These are phyloP conservation scores for Mastigias papua DNA, from an alignment of 30 jellyfish, hydroid and myxozoan species.

Conservation along the genomic window DNA sequence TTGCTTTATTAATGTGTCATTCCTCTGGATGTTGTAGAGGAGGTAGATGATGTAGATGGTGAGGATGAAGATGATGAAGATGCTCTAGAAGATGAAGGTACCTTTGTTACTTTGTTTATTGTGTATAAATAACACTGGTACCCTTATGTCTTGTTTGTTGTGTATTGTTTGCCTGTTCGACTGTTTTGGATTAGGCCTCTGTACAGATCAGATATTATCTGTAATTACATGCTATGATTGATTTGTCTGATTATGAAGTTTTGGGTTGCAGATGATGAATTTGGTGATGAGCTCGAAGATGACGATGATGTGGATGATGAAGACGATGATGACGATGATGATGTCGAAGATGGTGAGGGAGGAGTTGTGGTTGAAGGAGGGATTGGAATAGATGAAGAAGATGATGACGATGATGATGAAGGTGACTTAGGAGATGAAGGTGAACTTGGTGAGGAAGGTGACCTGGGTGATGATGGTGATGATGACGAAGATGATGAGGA, in stretches of 20 bases:
- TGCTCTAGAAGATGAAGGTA: slow-evolving; percentile 62
- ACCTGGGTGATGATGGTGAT: slow-evolving; percentile 64
- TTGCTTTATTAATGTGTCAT: too few relatives aligned
- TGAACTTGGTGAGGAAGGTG: slow-evolving; percentile 61
- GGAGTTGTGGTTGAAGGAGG: slow-evolving; percentile 69
- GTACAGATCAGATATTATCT: background rate
- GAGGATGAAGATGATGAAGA: slow-evolving; percentile 67
- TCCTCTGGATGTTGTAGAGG: slow-evolving; percentile 33
- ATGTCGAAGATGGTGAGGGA: slow-evolving; percentile 72
- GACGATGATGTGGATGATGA: slow-evolving; percentile 75
- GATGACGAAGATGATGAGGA: slow-evolving; percentile 87
- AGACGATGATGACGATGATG: slow-evolving; percentile 78
- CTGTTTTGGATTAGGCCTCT: background rate
- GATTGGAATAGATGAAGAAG: slow-evolving; percentile 77
- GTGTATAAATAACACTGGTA: slow-evolving; percentile 37
- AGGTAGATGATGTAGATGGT: slow-evolving; percentile 63
- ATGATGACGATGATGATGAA: slow-evolving; percentile 85
- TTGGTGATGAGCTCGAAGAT: slow-evolving; percentile 66
- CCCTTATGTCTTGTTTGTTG: background rate
- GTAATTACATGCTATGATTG: background rate
- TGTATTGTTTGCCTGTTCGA: too few relatives aligned
- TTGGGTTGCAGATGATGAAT: slow-evolving; percentile 53
- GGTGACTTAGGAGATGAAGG: slow-evolving; percentile 81
- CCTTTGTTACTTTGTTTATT: background rate
- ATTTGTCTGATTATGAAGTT: slow-evolving; percentile 25